Base-by-base conservation (phyloP, 2,113 vertebrate species). In the Pao palembangensis region DNA sequence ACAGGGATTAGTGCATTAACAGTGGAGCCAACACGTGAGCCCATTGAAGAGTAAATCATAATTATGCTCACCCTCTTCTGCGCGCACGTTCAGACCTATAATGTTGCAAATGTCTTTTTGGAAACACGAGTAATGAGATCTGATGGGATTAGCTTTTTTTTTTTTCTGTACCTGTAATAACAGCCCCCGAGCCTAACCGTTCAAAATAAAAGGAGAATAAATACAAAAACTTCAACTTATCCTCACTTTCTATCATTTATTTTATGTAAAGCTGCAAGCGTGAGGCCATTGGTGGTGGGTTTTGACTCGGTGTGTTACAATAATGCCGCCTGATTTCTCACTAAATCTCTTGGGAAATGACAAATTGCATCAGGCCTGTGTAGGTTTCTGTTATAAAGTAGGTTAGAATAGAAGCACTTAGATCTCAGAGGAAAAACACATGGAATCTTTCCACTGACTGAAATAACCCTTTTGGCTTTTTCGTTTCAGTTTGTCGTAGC, bases 91-190 rank as follows among this genome's bases (percentile, higher is more conserved):
- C 34, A 38, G 34, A 38, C 11, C 34, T 67, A 61, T 38, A 51
- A 43, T 41, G 58, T 70, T 73, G 65, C 49, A 59, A 66, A 55
- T 61, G 54, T 43, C 54, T 76, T 23, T 61, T 47, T 73, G 58
- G 28, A 12, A 64, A 48, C 17, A 7, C 60, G 18, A n/a, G 31
- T 78, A 73, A 82, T 81, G 63, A 80, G 38, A 49, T 62, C 20
- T 68, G 75, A 78, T 64, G 50, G 65, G 57, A 52, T 8, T 2
- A 57, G 57, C 69, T 69, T 81, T 68, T 75, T 82, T 7, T 28
- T 28, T 28, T 28, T 28, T 5, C 25, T 79, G 50, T 78, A 81
- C 67, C 72, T 84, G 68, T 64, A 72, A 71, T 59, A 74, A 71
- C 75, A 64, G 78, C 25, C 25, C 25, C 5, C 6, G 5, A 3